Evolutionary conservation across 35 echinoderm and acorn worm genomes (phyloP), one percentile per base, ranked within the genome.

Genomic region (Lytechinus variegatus): DNA sequence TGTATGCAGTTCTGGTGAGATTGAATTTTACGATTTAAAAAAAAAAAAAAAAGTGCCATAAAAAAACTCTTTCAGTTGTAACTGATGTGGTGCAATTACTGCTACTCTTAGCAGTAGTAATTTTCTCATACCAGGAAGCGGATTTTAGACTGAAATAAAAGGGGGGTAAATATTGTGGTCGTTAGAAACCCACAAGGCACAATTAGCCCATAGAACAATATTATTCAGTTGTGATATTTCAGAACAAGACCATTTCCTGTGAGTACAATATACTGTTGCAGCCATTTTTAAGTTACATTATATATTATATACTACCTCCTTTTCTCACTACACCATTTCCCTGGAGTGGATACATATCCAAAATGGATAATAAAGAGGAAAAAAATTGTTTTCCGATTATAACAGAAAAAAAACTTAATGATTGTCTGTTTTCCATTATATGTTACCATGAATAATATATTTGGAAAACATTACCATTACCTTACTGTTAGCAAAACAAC

Each of bases 121-220:
- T 79, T 7, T 79, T 4, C 66, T 24, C n/a, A 16, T 79, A 79
- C 66, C 66, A 79, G 66, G 66, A 79, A 79, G 66, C 66, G 66
- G 66, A 79, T 79, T 79, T 6, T 19, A 4, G 21, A 79, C 66
- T 24, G 8, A 79, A 79, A 4, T 79, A 79, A 79, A 79, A 58
- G 6, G 66, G 66, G 66, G 66, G n/a, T 24, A 79, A 79, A 79
- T 79, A 79, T 79, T 79, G 66, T 79, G 66, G 66, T 79, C 21
- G 66, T 24, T 79, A 24, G 14, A 24, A 24, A 79, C 66, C 66
- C 66, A 79, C 66, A 79, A 79, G 66, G 66, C 66, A 79, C 66
- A 79, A 79, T 79, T 79, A 79, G 66, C 66, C 14, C 66, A 79
- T 79, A 79, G 66, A 79, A 79, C 66, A 79, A 79, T 79, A 79